Conservation (phyloP, 2,888 invertebrate genomes). For the Andrena haemorrhoa region DNA sequence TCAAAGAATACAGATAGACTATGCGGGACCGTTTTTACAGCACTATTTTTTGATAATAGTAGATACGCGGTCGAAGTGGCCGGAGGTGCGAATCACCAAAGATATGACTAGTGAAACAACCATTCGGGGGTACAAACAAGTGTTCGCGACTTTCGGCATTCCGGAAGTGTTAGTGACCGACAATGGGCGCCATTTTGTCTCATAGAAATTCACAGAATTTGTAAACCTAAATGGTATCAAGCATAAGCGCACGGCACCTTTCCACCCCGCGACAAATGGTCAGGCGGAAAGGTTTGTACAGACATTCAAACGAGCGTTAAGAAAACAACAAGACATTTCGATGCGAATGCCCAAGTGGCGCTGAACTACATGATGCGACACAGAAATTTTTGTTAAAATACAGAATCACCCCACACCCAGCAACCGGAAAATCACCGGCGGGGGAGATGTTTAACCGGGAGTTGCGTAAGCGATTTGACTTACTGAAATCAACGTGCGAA, state of each 20-base stretch:
- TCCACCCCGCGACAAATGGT: not conserved
- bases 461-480: not conserved
- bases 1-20: not conserved
- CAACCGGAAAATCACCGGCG: not conserved
- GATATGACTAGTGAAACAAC: constrained; percentile 1
- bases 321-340: constrained; percentile 1
- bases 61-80: not conserved
- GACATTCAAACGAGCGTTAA: not conserved
- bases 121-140: not conserved
- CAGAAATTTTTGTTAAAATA: not conserved
- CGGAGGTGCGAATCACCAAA: not conserved
- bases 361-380: not conserved
- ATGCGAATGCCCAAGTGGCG: not conserved
- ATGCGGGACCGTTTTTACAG: not conserved
- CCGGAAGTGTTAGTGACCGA: not conserved
- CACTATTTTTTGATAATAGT: not conserved
- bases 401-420: not conserved
- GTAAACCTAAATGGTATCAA: not conserved
- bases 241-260: not conserved
- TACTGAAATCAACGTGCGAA: not conserved
- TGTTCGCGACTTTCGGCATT: not conserved
- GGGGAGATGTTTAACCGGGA: not conserved
- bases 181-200: not conserved
- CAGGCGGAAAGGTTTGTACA: constrained; percentile 6
- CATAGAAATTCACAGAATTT: not conserved